phyloP scores from a whole-genome alignment of 2,888 invertebrate genomes.

The Morpho achilles region DNA sequence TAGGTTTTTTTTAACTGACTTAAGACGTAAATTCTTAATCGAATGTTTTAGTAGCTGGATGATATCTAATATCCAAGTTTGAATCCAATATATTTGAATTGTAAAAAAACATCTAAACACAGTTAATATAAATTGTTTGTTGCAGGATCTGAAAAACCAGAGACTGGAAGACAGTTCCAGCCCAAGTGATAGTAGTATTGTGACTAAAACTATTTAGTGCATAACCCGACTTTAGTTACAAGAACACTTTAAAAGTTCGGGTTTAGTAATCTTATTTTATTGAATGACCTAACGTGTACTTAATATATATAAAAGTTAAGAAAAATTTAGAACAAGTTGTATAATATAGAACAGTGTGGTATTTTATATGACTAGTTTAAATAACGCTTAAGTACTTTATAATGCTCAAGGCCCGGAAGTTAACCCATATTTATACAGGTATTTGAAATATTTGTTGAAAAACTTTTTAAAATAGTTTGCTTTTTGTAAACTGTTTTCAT shows the following conservation, averaged over 20 bases:
- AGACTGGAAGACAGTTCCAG: slow-evolving; percentile 63
- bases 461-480: background rate
- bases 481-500: background rate
- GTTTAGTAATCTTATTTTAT: slow-evolving; percentile 10
- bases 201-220: slow-evolving; percentile 76
- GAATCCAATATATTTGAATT: too few relatives aligned
- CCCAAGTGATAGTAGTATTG: slow-evolving; percentile 70
- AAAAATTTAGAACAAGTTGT: background rate
- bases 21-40: too few relatives aligned
- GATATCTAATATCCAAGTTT: too few relatives aligned
- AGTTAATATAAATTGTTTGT: slow-evolving; percentile 29
- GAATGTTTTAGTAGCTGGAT: too few relatives aligned
- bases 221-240: slow-evolving; percentile 67
- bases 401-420: slow-evolving; percentile 17
- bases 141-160: slow-evolving; percentile 65
- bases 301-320: slow-evolving; percentile 2
- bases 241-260: slow-evolving; percentile 16
- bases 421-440: background rate
- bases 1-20: too few relatives aligned
- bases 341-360: slow-evolving; percentile 6
- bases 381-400: slow-evolving; percentile 12
- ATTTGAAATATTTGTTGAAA: background rate
- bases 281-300: slow-evolving; percentile 16
- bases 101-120: too few relatives aligned
- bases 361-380: slow-evolving; percentile 1